These are phyloP conservation scores for Cydia strobilella DNA, from an alignment of 1,140 invertebrate genomes.

Conservation along the genomic window DNA sequence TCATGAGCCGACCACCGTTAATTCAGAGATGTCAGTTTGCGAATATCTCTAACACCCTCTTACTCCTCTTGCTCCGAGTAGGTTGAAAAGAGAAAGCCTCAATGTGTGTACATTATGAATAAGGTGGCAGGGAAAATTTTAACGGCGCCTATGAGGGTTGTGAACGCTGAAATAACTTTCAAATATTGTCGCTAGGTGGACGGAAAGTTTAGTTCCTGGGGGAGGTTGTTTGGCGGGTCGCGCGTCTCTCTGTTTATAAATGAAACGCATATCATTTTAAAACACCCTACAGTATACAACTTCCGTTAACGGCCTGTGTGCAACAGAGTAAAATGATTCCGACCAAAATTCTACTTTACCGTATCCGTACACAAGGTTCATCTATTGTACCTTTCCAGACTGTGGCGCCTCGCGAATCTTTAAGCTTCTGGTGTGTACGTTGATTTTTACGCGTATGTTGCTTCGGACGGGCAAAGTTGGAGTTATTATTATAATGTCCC, in stretches of 20 bases:
- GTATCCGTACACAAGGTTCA: background rate
- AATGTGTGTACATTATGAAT: slow-evolving; percentile 76
- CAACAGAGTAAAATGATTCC: slow-evolving; percentile 37
- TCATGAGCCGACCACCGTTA: slow-evolving; percentile 79
- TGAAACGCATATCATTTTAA: slow-evolving; percentile 76
- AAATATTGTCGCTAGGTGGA: slow-evolving; percentile 80
- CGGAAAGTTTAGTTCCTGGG: slow-evolving; percentile 76
- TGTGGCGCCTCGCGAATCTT: slow-evolving; percentile 36
- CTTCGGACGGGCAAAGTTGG: slow-evolving; percentile 50
- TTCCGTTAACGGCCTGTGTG: slow-evolving; percentile 34
- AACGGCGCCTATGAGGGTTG: slow-evolving; percentile 79
- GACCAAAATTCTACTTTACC: background rate
- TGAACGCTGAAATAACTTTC: slow-evolving; percentile 79
- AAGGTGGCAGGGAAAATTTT: slow-evolving; percentile 79
- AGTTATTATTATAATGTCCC: slow-evolving; percentile 53
- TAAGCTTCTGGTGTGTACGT: slow-evolving; percentile 39
- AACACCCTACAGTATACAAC: slow-evolving; percentile 55
- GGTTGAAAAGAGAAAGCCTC: slow-evolving; percentile 46
- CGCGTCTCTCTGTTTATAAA: slow-evolving; percentile 73
- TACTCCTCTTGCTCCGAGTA: slow-evolving; percentile 34
- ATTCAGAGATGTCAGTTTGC: slow-evolving; percentile 75
- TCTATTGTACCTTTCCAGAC: slow-evolving; percentile 33
- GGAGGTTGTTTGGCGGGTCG: slow-evolving; percentile 70
- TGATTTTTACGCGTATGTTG: slow-evolving; percentile 46
- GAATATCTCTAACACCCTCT: slow-evolving; percentile 64